Evolutionary conservation across 2,797 vertebrate species (phyloP).

Genomic region (Trachops cirrhosus): DNA sequence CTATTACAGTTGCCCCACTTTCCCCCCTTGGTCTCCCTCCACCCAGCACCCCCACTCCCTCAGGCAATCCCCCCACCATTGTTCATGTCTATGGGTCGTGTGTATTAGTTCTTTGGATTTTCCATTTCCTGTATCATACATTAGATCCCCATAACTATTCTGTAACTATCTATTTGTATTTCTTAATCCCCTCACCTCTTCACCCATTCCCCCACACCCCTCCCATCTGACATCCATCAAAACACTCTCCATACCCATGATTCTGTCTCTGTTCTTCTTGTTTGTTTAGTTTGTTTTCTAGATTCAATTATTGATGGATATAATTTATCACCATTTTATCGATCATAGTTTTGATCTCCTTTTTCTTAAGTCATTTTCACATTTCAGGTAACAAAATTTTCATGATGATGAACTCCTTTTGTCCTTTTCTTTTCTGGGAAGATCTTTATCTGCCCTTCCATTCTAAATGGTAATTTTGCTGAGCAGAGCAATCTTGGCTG

Average conservation of each 20-base stretch:
- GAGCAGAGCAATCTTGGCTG: background rate
- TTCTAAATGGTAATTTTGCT: background rate
- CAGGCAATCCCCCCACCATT: background rate
- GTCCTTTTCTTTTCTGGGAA: background rate
- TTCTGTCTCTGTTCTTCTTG: background rate
- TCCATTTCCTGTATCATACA: background rate
- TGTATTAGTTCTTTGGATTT: background rate
- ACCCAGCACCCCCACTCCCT: background rate
- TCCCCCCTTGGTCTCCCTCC: background rate
- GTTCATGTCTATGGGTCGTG: background rate
- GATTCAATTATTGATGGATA: background rate
- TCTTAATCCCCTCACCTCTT: background rate
- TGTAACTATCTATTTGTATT: background rate
- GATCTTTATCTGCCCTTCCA: background rate
- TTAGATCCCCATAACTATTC: background rate
- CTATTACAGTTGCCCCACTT: background rate
- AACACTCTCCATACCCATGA: background rate
- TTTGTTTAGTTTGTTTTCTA: background rate
- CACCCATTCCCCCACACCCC: background rate
- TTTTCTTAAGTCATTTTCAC: background rate
- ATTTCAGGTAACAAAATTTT: background rate
- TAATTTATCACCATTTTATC: no score
- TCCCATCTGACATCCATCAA: background rate
- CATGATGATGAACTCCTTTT: background rate
- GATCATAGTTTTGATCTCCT: no score